A percentile compares a stretch with the other conserved stretches of the same genome.
These are phyloP conservation scores for Salvelinus namaycush DNA, from an alignment of 2,113 vertebrate genomes.

Conservation along the genomic window DNA sequence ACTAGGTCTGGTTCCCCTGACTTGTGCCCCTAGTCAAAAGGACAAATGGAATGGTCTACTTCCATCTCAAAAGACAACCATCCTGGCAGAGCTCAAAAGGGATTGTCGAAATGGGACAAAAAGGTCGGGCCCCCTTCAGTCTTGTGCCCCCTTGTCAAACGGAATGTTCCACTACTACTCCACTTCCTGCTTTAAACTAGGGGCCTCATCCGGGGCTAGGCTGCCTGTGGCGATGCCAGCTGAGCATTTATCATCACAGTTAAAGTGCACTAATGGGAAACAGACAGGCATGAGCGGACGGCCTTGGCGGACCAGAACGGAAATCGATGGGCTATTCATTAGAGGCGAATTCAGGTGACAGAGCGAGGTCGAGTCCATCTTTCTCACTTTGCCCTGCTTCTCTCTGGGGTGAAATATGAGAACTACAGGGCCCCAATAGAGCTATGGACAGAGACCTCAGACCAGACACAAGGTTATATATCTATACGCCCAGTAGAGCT, in stretches of 20 bases:
- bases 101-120: too few relatives aligned
- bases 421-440: slow-evolving; percentile 8
- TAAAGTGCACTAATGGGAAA: slow-evolving; percentile 72
- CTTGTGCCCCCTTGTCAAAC: neutral
- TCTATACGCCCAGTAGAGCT: too few relatives aligned
- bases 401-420: slow-evolving; percentile 45
- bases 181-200: neutral
- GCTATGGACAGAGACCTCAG: slow-evolving; percentile 21
- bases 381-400: slow-evolving; percentile 35
- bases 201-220: slow-evolving; percentile 7
- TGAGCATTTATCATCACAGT: slow-evolving; percentile 54
- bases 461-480: neutral
- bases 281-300: slow-evolving; percentile 71
- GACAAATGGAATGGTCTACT: too few relatives aligned
- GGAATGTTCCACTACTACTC: neutral
- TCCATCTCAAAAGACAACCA: too few relatives aligned
- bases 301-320: slow-evolving; percentile 61
- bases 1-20: neutral
- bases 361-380: slow-evolving; percentile 30
- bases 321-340: slow-evolving; percentile 85
- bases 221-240: slow-evolving; percentile 36
- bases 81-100: too few relatives aligned
- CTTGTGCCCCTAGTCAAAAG: too few relatives aligned
- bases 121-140: too few relatives aligned
- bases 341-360: slow-evolving; percentile 69